Percentiles rank a stretch among this genome's conserved stretches.
These are phyloP conservation scores for Colossoma macropomum DNA, from an alignment of 2,113 vertebrate species.

Conservation along the genomic window DNA sequence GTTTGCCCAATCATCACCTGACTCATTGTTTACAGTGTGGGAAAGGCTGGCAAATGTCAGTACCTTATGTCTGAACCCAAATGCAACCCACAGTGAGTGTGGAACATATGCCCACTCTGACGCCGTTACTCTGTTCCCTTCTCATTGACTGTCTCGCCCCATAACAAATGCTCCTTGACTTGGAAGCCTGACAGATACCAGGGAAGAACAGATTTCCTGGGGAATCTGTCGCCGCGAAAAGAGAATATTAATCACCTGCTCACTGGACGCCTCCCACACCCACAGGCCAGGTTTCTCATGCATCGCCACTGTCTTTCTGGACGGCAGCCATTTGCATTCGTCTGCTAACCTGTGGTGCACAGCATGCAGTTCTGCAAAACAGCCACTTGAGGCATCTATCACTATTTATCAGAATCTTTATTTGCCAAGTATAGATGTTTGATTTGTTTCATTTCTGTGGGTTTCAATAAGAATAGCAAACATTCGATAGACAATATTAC, in stretches of 20 bases:
- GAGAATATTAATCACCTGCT: constrained; percentile 44
- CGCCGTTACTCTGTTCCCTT: background rate
- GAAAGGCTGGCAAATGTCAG: background rate
- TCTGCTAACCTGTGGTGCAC: background rate
- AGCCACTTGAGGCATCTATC: constrained; percentile 19
- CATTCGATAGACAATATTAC: no score
- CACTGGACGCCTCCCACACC: constrained; percentile 22
- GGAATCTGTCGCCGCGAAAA: constrained; percentile 39
- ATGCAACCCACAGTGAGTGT: background rate
- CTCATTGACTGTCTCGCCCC: background rate
- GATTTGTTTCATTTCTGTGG: no score
- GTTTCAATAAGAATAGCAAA: no score
- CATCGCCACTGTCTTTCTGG: constrained; percentile 11
- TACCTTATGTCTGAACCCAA: constrained; percentile 1
- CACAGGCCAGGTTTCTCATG: constrained; percentile 27
- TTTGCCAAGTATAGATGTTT: background rate
- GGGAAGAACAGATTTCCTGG: constrained; percentile 42
- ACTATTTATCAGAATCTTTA: background rate
- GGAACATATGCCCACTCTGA: constrained; percentile 20
- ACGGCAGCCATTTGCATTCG: constrained; percentile 34
- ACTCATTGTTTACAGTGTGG: constrained; percentile 15
- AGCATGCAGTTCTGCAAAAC: background rate
- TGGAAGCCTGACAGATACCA: constrained; percentile 45
- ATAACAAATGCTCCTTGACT: constrained; percentile 41
- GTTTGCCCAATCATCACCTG: constrained; percentile 1